Conservation (phyloP, 1,140 invertebrate species). For the Drosophila kurseongensis region DNA sequence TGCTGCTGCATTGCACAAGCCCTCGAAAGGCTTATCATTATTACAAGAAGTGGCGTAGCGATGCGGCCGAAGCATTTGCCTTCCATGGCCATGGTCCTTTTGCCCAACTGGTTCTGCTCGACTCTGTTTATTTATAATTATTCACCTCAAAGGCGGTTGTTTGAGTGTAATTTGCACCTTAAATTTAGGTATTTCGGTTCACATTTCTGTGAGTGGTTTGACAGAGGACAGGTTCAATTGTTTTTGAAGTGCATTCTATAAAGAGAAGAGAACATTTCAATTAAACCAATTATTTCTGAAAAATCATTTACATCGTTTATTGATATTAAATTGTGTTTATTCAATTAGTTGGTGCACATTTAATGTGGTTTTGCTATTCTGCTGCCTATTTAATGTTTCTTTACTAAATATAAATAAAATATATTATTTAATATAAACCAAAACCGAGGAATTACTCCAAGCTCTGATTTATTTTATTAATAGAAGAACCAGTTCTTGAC, state of each 20-base stretch:
- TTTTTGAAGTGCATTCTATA: conserved; percentile 10
- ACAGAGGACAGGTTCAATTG: background rate
- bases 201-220: conserved; percentile 12
- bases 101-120: background rate
- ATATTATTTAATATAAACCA: too few relatives aligned
- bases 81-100: conserved; percentile 33
- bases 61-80: conserved; percentile 25
- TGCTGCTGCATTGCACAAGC: conserved; percentile 52
- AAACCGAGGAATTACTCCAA: too few relatives aligned
- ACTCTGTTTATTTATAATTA: conserved; percentile 7
- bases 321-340: background rate
- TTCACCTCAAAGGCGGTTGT: conserved; percentile 3
- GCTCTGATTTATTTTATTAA: too few relatives aligned
- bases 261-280: conserved; percentile 3
- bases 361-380: background rate
- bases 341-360: background rate
- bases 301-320: too few relatives aligned
- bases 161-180: background rate
- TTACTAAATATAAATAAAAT: too few relatives aligned
- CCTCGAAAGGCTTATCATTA: conserved; percentile 33
- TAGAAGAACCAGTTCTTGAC: too few relatives aligned
- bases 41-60: conserved; percentile 23
- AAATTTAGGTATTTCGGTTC: background rate
- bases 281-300: conserved; percentile 4
- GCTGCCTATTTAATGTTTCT: too few relatives aligned